Base-by-base conservation (phyloP, 1,140 invertebrate species). In the Polyergus mexicanus region DNA sequence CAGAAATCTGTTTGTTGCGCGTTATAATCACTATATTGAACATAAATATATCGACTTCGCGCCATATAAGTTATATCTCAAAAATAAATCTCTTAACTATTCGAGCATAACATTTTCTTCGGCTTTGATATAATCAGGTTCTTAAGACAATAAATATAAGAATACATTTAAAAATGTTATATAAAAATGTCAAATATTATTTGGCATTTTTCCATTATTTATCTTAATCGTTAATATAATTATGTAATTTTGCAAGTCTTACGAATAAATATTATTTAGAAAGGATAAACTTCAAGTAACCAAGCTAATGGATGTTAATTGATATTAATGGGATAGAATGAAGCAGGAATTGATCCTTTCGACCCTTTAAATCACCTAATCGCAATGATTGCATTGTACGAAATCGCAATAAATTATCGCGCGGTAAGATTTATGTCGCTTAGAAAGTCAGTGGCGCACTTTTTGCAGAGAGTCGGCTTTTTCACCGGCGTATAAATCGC, bases 41-140 rank as follows among this genome's bases (percentile, higher is more conserved):
- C 66, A 71, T 85, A 88, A 88, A 83, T 47, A 83, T 54, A 65
- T 25, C n/a, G 32, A 25, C 25, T 86, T 71, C 28, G n/a, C 28
- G n/a, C 1, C 3, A 19, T 81, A 44, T 81, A 44, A 87, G 25
- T 86, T 38, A 71, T n/a, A 44, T 28, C 28, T 32, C 7, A 11
- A 35, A 87, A 69, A 81, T 86, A 81, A 87, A 56, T 58, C 6
- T 74, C 1, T 44, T 22, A 25, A 44, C 25, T 56, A 56, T 16
- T 22, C 28, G 3, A 22, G n/a, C 62, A 19, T 7, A 8, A 41
- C 19, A n/a, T 38, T 62, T 75, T 75, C 16, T 54, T 35, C 16
- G 11, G 32, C 2, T 16, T 44, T 62, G 47, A 19, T 25, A n/a
- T 38, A 8, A 28, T 44, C 8, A 62, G 16, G 62, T 22, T 74